Percentiles rank a stretch among this genome's conserved stretches.
These are phyloP conservation scores for Sterrhoptilus dennistouni DNA, from an alignment of 2,113 vertebrate species.

Conservation along the genomic window DNA sequence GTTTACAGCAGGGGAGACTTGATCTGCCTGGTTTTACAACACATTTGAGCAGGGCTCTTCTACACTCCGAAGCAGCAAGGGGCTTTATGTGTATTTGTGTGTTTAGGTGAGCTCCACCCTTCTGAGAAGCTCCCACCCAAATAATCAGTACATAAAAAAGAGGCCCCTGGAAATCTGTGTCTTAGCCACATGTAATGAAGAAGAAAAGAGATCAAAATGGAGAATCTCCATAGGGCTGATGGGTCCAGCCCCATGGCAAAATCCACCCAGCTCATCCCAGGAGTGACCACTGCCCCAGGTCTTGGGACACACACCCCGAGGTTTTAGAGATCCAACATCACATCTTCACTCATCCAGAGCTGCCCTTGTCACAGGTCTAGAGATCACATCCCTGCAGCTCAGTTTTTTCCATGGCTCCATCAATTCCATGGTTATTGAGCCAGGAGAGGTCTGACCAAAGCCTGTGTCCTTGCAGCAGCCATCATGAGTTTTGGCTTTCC, in stretches of 20 bases:
- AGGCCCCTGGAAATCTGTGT: background rate
- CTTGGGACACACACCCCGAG: background rate
- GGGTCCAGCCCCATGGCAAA: background rate
- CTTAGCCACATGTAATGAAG: fast-evolving
- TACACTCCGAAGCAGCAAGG: background rate
- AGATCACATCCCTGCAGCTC: background rate
- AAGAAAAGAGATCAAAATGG: background rate
- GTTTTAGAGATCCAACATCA: background rate
- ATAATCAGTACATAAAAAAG: background rate
- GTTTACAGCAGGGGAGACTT: background rate
- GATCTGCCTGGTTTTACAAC: background rate
- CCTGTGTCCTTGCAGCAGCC: background rate
- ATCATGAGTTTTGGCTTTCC: background rate
- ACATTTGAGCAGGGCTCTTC: background rate
- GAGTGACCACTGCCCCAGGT: background rate
- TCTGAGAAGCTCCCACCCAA: background rate
- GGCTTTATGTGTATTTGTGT: background rate
- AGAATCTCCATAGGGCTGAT: background rate
- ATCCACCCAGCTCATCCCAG: background rate
- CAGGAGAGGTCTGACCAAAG: background rate
- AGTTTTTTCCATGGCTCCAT: background rate
- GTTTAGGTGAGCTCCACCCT: background rate
- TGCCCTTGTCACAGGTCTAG: background rate
- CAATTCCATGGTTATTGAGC: fast-evolving
- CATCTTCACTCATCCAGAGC: background rate